Conservation (phyloP, 2,113 vertebrate genomes). For the Anhinga rufa region DNA sequence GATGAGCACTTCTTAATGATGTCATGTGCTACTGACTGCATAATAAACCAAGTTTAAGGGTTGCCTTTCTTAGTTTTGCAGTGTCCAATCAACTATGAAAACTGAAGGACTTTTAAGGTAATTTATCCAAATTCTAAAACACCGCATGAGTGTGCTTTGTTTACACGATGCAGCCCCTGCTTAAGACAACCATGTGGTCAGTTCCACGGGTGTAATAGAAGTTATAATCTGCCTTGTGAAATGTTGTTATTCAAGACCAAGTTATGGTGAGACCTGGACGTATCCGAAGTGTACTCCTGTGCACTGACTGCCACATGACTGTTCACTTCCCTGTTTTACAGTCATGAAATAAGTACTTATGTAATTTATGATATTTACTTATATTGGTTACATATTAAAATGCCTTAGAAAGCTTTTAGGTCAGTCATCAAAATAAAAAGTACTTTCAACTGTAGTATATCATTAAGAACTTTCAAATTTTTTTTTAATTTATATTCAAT, state of each 20-base stretch:
- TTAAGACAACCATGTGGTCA: not conserved
- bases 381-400: not conserved
- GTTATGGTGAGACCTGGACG: not conserved
- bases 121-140: not conserved
- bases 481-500: not conserved
- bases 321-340: not conserved
- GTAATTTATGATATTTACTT: not conserved
- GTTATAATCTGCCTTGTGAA: not conserved
- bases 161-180: not conserved
- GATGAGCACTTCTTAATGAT: not conserved
- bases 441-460: not conserved
- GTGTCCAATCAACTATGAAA: not conserved
- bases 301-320: no score
- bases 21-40: not conserved
- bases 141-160: not conserved
- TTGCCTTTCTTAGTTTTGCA: not conserved
- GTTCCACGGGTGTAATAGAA: not conserved
- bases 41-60: not conserved
- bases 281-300: not conserved
- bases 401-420: not conserved
- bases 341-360: not conserved
- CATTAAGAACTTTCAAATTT: not conserved
- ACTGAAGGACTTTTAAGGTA: not conserved
- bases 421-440: not conserved
- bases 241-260: not conserved